These are phyloP conservation scores for Corythoichthys intestinalis DNA, from an alignment of 2,113 vertebrate genomes.

Conservation along the genomic window DNA sequence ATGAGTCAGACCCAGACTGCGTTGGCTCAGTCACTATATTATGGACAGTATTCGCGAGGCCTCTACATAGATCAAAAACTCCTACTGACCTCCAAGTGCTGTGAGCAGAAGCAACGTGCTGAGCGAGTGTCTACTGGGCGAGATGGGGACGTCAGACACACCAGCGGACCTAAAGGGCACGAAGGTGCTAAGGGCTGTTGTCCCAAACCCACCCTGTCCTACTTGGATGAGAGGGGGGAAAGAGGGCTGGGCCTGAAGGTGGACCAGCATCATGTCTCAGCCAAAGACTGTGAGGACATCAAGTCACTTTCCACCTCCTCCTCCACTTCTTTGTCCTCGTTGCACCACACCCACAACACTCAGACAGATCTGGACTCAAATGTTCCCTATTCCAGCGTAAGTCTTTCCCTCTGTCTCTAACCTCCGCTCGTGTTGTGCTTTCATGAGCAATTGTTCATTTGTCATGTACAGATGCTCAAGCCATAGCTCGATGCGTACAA, in stretches of 20 bases:
- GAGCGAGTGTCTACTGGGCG: constrained; percentile 71
- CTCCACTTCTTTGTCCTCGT: constrained; percentile 69
- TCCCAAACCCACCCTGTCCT: constrained; percentile 82
- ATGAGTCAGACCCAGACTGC: constrained; percentile 95
- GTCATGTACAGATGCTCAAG: background rate
- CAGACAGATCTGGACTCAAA: constrained; percentile 95
- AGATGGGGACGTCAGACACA: constrained; percentile 82
- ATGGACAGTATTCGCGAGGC: constrained; percentile 95
- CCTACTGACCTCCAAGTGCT: constrained; percentile 86
- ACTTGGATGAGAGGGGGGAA: constrained; percentile 81
- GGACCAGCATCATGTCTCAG: constrained; percentile 86
- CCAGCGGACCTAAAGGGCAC: constrained; percentile 77
- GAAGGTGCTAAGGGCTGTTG: constrained; percentile 83
- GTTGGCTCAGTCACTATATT: constrained; percentile 95
- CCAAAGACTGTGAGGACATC: constrained; percentile 95
- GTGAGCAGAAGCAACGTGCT: constrained; percentile 90
- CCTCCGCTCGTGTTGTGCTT: constrained; percentile 57
- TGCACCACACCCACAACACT: constrained; percentile 83
- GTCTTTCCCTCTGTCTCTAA: constrained; percentile 71
- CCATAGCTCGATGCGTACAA: constrained; percentile 33
- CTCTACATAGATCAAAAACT: constrained; percentile 96
- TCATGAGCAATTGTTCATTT: constrained; percentile 29
- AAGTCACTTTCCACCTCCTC: constrained; percentile 72
- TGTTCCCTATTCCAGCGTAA: constrained; percentile 96
- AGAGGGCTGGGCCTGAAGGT: constrained; percentile 79